phyloP scores from a whole-genome alignment of 2,797 vertebrate genomes.

The Cryptoprocta ferox region DNA sequence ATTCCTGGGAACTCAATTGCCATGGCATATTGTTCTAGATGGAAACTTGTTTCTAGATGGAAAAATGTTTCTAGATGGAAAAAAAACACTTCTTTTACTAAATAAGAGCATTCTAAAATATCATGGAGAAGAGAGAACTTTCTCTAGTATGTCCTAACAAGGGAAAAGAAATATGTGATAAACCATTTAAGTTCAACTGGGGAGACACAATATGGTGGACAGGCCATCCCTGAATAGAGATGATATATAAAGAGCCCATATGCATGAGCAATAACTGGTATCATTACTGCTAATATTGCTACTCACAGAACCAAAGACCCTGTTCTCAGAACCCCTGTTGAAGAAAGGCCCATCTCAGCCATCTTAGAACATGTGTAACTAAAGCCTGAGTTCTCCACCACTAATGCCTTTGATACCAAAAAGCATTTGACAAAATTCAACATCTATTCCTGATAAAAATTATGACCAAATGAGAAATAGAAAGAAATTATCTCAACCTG shows the following conservation, averaged over 20 bases:
- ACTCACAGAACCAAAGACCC: background rate
- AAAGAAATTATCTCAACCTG: background rate
- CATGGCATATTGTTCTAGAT: too few species aligned
- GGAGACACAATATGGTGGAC: background rate
- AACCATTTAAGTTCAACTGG: background rate
- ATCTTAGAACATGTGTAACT: background rate
- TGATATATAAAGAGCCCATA: background rate
- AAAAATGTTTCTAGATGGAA: background rate
- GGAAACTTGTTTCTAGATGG: background rate
- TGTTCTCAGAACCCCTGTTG: background rate
- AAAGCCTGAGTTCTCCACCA: background rate
- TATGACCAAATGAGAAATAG: background rate
- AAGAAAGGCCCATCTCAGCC: background rate
- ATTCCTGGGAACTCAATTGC: background rate
- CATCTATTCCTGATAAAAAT: background rate
- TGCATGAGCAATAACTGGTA: background rate
- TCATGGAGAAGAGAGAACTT: background rate
- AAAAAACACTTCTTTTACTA: background rate
- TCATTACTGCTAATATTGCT: background rate
- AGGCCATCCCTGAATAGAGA: background rate
- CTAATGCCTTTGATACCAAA: background rate
- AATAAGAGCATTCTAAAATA: background rate
- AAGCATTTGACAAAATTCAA: background rate
- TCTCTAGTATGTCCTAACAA: background rate
- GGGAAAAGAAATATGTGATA: background rate